These are phyloP conservation scores for Myotis myotis DNA, from an alignment of 2,797 vertebrate genomes.

Conservation along the genomic window DNA sequence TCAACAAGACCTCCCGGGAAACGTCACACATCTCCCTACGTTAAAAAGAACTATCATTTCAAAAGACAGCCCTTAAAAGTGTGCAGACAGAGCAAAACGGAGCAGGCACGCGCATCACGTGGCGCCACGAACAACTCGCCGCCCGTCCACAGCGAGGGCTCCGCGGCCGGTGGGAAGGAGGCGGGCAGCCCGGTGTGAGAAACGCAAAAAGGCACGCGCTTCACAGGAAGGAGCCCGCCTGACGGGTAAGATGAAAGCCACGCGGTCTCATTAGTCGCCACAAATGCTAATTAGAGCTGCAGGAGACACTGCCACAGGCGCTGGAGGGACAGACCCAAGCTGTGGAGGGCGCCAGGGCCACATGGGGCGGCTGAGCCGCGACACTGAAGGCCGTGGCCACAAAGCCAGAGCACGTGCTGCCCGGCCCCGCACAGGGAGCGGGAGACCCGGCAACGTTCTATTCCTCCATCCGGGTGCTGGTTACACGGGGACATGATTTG, in stretches of 20 bases:
- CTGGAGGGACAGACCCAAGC: too few relatives aligned
- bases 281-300: too few relatives aligned
- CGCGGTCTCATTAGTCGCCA: not conserved
- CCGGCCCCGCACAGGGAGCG: too few relatives aligned
- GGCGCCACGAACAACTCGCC: accelerated
- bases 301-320: accelerated
- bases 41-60: too few relatives aligned
- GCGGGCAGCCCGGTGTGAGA: not conserved
- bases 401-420: too few relatives aligned
- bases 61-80: not conserved
- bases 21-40: not conserved
- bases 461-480: not conserved
- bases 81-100: not conserved
- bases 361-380: accelerated
- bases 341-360: accelerated
- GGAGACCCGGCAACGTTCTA: not conserved
- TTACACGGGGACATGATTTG: not conserved
- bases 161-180: not conserved
- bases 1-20: not conserved
- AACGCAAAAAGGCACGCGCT: too few relatives aligned
- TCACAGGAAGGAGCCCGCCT: not conserved
- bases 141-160: too few relatives aligned
- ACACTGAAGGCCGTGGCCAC: not conserved
- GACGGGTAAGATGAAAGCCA: not conserved
- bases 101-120: not conserved